Evolutionary conservation across 2,113 vertebrate species (phyloP), one percentile per base, ranked within the genome.

Genomic region (Ageneiosus marmoratus): DNA sequence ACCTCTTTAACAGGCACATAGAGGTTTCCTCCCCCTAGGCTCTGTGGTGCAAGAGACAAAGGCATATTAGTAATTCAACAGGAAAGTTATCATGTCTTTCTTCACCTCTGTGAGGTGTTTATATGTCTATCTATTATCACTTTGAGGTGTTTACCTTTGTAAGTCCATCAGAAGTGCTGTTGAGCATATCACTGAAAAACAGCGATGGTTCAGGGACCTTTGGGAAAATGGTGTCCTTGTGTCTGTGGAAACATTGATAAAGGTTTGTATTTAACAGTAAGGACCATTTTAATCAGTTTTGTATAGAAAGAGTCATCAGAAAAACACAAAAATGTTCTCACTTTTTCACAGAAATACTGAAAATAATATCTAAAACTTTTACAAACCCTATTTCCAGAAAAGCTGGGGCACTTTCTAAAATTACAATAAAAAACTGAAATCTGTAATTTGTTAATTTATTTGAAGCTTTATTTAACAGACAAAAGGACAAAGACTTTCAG

Each of bases 131-230:
- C 11, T 65, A 29, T 65, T 51, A 29, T 50, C 16, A 53, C 13
- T 41, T 29, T 44, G 15, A 62, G 12, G 1, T 18, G 16, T 9
- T 87, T 79, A 84, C 83, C 83, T 84, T 84, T 55, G 79, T 55
- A 34, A 69, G 10, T n/a, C 16, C 2, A 87, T 22, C 88, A 29
- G 53, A 87, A 83, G 80, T 92, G 80, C 79, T 88, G 3, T 37
- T 91, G 76, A 91, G 74, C 82, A 93, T 85, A 65, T 89, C 90
- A 86, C 92, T 93, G 70, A 94, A 89, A 67, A 93, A 77, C 0
- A 74, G 44, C 0, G 89, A 89, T 16, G 92, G 93, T 32, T 91
- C 88, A 4, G 92, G 93, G 41, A 92, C 84, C 55, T 46, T 77
- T 7, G 92, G 92, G 50, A 86, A 91, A 62, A 94, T 15, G 0